Conservation (phyloP, 2,113 vertebrate genomes). For the Lepus timidus region DNA sequence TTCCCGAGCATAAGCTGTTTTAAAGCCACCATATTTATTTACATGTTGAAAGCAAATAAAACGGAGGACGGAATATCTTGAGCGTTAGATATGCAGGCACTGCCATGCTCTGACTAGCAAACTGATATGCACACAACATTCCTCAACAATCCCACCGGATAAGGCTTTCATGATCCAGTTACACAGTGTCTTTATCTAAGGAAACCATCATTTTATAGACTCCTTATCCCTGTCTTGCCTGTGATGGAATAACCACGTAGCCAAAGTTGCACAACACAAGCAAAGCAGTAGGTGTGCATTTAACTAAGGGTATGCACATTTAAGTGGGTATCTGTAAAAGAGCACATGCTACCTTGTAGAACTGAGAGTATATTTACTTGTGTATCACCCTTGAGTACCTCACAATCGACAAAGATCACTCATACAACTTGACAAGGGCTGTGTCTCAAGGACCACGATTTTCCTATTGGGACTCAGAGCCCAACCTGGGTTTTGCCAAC, state of each 20-base stretch:
- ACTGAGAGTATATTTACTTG: slow-evolving; percentile 55
- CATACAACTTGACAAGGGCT: background rate
- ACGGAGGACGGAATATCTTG: background rate
- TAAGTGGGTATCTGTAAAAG: background rate
- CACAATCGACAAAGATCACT: background rate
- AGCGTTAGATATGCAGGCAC: slow-evolving; percentile 32
- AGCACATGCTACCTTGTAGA: slow-evolving; percentile 20
- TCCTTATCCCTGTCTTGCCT: slow-evolving; percentile 34
- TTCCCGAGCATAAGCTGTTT: slow-evolving; percentile 43
- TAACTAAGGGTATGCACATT: slow-evolving; percentile 25
- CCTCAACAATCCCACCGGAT: background rate
- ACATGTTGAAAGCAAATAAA: slow-evolving; percentile 70
- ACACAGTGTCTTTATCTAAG: background rate
- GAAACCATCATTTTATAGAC: background rate
- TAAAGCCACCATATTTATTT: slow-evolving; percentile 67
- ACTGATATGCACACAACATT: background rate
- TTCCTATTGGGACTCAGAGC: background rate
- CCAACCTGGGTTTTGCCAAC: background rate
- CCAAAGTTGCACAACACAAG: slow-evolving; percentile 9
- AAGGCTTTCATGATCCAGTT: background rate
- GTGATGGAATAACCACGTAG: slow-evolving; percentile 21
- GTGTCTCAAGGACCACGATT: background rate
- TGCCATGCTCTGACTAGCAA: background rate
- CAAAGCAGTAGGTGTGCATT: slow-evolving; percentile 37
- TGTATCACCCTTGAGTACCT: background rate